These are phyloP conservation scores for Perdita meconis DNA, from an alignment of 2,888 invertebrate species.

Conservation along the genomic window DNA sequence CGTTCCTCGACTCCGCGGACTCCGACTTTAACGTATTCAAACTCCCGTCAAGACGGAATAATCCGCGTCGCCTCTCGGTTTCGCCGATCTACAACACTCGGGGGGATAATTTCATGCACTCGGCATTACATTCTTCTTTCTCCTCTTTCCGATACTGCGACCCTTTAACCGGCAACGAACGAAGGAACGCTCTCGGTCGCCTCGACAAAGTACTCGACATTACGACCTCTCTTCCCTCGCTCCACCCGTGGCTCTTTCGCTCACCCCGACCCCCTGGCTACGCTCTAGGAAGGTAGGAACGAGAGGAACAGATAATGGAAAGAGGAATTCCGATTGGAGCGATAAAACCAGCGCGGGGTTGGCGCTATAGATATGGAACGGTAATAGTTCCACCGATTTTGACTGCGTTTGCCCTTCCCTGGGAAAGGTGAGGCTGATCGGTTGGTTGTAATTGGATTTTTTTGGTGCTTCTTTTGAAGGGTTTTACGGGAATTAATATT, in stretches of 20 bases:
- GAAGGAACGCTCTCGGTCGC: slow-evolving; percentile 33
- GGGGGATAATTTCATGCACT: slow-evolving; percentile 81
- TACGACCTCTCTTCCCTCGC: slow-evolving; percentile 35
- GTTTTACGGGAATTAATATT: too few species aligned
- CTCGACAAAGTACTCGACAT: slow-evolving; percentile 70
- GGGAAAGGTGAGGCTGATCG: background rate
- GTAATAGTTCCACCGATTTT: slow-evolving; percentile 30
- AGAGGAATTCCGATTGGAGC: slow-evolving; percentile 46
- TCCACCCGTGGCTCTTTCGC: background rate
- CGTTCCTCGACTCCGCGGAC: slow-evolving; percentile 51
- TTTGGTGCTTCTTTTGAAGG: too few species aligned
- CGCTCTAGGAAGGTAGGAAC: background rate
- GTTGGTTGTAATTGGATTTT: too few species aligned
- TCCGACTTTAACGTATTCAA: slow-evolving; percentile 67
- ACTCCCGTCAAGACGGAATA: slow-evolving; percentile 75
- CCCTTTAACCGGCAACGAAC: slow-evolving; percentile 45
- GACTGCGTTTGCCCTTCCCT: background rate
- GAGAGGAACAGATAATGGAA: slow-evolving; percentile 32
- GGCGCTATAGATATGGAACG: slow-evolving; percentile 32
- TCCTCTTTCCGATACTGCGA: slow-evolving; percentile 44
- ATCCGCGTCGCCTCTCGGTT: slow-evolving; percentile 65
- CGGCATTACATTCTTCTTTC: slow-evolving; percentile 67
- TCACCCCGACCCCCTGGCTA: background rate
- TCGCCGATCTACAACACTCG: slow-evolving; percentile 77
- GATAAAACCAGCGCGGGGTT: slow-evolving; percentile 35